Evolutionary conservation across 2,113 vertebrate genomes (phyloP).

Genomic region (Holacanthus passer): DNA sequence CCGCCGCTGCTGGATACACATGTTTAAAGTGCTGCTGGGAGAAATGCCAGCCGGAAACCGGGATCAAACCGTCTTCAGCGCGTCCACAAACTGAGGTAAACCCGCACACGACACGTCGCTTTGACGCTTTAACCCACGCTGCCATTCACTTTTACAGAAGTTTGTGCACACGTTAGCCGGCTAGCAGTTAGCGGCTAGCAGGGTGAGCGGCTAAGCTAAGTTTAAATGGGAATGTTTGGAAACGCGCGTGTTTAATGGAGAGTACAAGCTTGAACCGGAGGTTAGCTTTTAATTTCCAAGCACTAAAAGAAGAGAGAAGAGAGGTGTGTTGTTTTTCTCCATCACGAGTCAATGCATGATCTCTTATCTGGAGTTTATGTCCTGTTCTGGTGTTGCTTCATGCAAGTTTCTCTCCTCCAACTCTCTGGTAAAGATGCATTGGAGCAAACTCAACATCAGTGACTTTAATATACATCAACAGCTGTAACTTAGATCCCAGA

Average conservation of each 20-base stretch:
- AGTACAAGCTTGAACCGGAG: too few species aligned
- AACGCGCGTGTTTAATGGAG: not conserved
- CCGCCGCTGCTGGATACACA: conserved; percentile 44
- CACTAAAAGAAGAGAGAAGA: not conserved
- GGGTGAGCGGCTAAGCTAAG: conserved; percentile 36
- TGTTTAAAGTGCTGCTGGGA: conserved; percentile 46
- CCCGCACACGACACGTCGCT: not conserved
- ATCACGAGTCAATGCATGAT: not conserved
- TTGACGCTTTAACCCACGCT: not conserved
- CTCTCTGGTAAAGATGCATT: not conserved
- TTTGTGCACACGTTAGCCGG: conserved; percentile 35
- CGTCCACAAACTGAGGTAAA: conserved; percentile 53
- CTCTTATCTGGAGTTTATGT: not conserved
- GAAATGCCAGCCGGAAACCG: conserved; percentile 55
- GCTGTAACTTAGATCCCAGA: not conserved
- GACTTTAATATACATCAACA: not conserved
- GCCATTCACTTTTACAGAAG: conserved; percentile 4
- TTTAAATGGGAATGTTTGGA: conserved; percentile 42
- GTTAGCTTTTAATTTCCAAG: not conserved
- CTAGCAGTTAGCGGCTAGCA: conserved; percentile 65
- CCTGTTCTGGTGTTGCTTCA: not conserved
- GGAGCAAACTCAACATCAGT: not conserved
- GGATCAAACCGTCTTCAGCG: conserved; percentile 24
- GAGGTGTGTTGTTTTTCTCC: conserved; percentile 5
- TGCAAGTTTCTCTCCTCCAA: not conserved